These are phyloP conservation scores for Myotis yumanensis DNA, from an alignment of 2,113 vertebrate genomes.

Conservation along the genomic window DNA sequence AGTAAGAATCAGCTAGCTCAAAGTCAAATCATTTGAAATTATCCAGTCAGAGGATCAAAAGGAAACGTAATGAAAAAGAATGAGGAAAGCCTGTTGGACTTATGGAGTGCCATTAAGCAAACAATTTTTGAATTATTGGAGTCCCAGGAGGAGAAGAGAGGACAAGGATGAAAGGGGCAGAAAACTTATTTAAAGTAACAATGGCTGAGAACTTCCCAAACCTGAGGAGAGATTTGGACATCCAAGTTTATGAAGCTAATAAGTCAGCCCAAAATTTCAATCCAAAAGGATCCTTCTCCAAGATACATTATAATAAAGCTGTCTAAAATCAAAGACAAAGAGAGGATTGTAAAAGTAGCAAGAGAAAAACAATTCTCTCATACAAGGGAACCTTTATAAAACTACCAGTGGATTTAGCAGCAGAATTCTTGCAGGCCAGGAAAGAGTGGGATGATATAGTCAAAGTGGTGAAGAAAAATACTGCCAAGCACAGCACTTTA, in stretches of 20 bases:
- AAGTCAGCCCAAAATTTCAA: background rate
- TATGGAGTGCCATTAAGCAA: background rate
- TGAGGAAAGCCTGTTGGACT: background rate
- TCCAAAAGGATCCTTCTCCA: background rate
- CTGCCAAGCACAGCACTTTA: background rate
- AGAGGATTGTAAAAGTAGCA: background rate
- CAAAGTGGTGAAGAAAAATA: background rate
- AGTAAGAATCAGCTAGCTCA: background rate
- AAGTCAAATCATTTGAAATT: background rate
- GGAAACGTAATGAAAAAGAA: background rate
- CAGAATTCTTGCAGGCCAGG: background rate
- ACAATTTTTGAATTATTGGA: background rate
- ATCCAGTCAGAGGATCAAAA: background rate
- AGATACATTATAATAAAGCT: background rate
- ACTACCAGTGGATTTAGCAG: background rate
- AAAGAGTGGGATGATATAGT: background rate
- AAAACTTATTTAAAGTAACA: background rate
- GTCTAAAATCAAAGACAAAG: background rate
- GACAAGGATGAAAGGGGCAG: background rate
- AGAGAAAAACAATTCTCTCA: background rate
- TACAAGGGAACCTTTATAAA: background rate
- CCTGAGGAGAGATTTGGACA: background rate
- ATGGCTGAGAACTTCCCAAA: background rate
- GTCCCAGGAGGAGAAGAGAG: background rate
- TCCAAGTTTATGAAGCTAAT: background rate